These are phyloP conservation scores for Stegodyphus dumicola DNA, from an alignment of 1,140 invertebrate species.

Conservation along the genomic window DNA sequence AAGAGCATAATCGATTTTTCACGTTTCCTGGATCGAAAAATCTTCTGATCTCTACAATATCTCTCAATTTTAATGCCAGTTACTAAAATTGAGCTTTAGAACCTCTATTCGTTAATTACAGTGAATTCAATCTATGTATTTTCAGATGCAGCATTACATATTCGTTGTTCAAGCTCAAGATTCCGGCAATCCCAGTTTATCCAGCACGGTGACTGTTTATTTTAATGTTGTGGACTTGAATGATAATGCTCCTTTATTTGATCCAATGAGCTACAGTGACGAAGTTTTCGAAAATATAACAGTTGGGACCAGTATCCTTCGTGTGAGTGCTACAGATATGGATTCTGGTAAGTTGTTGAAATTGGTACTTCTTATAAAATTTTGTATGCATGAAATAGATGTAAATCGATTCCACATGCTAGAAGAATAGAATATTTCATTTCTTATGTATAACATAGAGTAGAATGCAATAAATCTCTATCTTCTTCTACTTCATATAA, in stretches of 20 bases:
- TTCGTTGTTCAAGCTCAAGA: constrained; percentile 92
- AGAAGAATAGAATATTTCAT: too few species aligned
- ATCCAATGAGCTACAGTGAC: constrained; percentile 87
- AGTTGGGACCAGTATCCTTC: constrained; percentile 80
- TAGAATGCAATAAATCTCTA: too few species aligned
- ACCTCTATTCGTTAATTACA: too few species aligned
- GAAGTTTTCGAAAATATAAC: constrained; percentile 89
- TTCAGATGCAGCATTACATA: constrained; percentile 92
- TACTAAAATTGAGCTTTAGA: too few species aligned
- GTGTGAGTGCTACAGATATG: constrained; percentile 87
- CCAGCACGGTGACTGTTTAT: constrained; percentile 90
- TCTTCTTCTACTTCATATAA: too few species aligned
- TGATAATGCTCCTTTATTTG: constrained; percentile 93
- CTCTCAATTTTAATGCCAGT: too few species aligned
- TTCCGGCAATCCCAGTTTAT: constrained; percentile 85
- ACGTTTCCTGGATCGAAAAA: too few species aligned
- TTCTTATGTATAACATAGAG: too few species aligned
- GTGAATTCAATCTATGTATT: neutral
- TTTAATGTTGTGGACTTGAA: constrained; percentile 95
- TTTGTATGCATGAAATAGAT: too few species aligned
- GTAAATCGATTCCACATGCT: too few species aligned
- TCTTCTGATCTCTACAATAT: too few species aligned
- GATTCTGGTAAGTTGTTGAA: constrained; percentile 79
- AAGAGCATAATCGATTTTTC: too few species aligned
- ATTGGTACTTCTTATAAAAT: neutral